A percentile compares a stretch with the other conserved stretches of the same genome.
phyloP scores from a whole-genome alignment of 2,113 vertebrate species.

The Raphicerus campestris region DNA sequence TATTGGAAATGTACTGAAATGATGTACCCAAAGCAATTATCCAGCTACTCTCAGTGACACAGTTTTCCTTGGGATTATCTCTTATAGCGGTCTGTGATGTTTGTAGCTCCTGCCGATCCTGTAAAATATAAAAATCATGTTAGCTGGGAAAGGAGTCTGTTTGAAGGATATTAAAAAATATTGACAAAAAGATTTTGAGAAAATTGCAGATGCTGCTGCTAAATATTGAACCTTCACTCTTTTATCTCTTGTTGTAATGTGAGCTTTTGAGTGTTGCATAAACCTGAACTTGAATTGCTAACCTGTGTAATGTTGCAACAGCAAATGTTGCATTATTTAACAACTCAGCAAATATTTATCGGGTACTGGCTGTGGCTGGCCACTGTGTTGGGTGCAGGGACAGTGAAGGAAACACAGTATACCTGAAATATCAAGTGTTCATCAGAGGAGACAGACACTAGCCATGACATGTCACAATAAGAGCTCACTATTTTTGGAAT shows the following conservation, averaged over 20 bases:
- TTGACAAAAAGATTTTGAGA: not conserved
- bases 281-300: slow-evolving; percentile 14
- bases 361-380: not conserved
- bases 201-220: not conserved
- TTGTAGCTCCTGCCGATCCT: not conserved
- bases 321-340: slow-evolving; percentile 60
- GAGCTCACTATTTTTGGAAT: not conserved
- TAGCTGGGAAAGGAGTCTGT: slow-evolving; percentile 2
- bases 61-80: slow-evolving; percentile 44
- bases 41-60: not conserved
- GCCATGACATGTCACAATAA: not conserved
- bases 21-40: not conserved
- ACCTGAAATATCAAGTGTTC: not conserved
- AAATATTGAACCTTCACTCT: not conserved
- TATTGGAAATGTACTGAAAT: slow-evolving; percentile 17
- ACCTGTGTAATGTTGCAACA: slow-evolving; percentile 14
- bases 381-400: not conserved
- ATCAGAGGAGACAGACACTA: not conserved
- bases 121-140: not conserved
- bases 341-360: slow-evolving; percentile 50
- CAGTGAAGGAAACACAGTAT: not conserved
- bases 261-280: slow-evolving; percentile 23
- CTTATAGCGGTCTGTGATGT: not conserved
- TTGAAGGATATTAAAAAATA: not conserved
- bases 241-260: slow-evolving; percentile 9